Conservation (phyloP, 2,888 invertebrate genomes). For the Amphimallon solstitiale region DNA sequence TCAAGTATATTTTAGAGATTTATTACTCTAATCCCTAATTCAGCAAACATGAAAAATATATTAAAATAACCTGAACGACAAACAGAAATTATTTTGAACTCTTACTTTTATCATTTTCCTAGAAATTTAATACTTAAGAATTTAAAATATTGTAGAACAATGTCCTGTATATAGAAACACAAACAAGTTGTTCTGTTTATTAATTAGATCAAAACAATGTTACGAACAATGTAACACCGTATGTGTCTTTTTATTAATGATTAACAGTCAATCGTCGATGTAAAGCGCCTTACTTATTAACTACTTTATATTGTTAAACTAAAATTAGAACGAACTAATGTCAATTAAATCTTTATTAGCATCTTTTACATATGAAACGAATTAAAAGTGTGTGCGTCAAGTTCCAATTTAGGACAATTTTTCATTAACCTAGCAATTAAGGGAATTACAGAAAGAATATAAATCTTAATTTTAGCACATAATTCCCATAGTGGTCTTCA, state of each 20-base stretch:
- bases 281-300: constrained; percentile 30
- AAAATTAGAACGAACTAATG: constrained; percentile 34
- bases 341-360: constrained; percentile 35
- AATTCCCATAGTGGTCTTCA: background rate
- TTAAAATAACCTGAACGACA: too few species aligned
- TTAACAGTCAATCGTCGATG: constrained; percentile 28
- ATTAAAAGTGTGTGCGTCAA: constrained; percentile 34
- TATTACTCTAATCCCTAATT: too few species aligned
- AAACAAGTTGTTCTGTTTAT: background rate
- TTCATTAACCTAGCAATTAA: constrained; percentile 33
- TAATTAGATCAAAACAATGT: constrained; percentile 16
- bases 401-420: constrained; percentile 34
- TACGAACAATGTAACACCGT: constrained; percentile 17
- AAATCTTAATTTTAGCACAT: constrained; percentile 18
- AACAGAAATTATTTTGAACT: too few species aligned
- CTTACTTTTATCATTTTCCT: too few species aligned
- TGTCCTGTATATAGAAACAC: too few species aligned
- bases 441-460: constrained; percentile 12
- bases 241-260: constrained; percentile 32
- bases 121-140: too few species aligned
- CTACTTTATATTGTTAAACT: constrained; percentile 34
- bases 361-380: constrained; percentile 30
- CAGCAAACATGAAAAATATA: too few species aligned
- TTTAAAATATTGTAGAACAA: too few species aligned
- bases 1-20: too few species aligned